Percentiles rank a stretch among this genome's conserved stretches.
These are phyloP conservation scores for Olivierus martensii DNA, from an alignment of 1,140 invertebrate species.

Conservation along the genomic window DNA sequence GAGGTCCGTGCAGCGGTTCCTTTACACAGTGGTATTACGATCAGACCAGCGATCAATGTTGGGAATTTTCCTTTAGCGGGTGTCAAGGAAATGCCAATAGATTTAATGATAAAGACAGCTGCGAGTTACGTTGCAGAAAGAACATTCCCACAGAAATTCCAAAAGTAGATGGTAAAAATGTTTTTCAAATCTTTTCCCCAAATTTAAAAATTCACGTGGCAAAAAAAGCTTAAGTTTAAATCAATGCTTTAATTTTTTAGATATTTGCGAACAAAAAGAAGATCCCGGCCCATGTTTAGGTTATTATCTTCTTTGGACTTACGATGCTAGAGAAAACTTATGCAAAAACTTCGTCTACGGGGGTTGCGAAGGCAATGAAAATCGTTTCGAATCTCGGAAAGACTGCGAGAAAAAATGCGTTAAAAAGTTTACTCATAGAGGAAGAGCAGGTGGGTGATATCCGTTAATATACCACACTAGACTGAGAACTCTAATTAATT, in stretches of 20 bases:
- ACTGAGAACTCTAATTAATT: too few relatives aligned
- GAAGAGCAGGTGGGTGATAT: too few relatives aligned
- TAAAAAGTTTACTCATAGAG: too few relatives aligned
- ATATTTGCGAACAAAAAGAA: conserved; percentile 41
- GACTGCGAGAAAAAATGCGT: conserved; percentile 39
- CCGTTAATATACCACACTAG: too few relatives aligned
- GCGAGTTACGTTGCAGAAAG: conserved; percentile 54
- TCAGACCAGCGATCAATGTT: conserved; percentile 53
- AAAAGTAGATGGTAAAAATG: too few relatives aligned
- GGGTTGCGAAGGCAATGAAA: conserved; percentile 73
- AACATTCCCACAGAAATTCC: conserved; percentile 14
- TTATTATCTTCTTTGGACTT: conserved; percentile 50
- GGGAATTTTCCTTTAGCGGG: conserved; percentile 63
- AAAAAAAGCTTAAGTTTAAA: conserved; percentile 9
- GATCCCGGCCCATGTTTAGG: conserved; percentile 53
- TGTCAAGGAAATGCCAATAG: conserved; percentile 81
- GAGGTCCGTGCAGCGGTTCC: conserved; percentile 53
- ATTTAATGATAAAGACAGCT: conserved; percentile 58
- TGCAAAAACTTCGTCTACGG: conserved; percentile 59
- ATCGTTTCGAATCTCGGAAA: conserved; percentile 53
- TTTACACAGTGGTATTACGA: conserved; percentile 66
- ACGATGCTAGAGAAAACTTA: conserved; percentile 35
- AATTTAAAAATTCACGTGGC: not conserved
- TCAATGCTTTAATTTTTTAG: conserved; percentile 28
- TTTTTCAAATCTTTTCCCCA: too few relatives aligned